A percentile compares a stretch with the other conserved stretches of the same genome.
Conservation (phyloP, 1,140 invertebrate genomes). For the Heliconius eleuchia region DNA sequence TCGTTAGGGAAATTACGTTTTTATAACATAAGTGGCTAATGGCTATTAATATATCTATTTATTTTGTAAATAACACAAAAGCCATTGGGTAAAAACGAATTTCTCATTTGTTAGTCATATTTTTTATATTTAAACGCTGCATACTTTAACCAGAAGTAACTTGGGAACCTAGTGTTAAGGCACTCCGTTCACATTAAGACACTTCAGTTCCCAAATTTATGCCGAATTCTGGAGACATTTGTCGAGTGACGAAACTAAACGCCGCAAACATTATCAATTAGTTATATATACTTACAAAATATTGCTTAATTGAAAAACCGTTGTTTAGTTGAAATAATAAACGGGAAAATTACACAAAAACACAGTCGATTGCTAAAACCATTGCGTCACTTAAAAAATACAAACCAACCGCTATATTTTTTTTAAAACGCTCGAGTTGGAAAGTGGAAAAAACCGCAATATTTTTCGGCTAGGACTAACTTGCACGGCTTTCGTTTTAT, state of each 20-base stretch:
- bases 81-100: too few species aligned
- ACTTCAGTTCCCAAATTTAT: too few species aligned
- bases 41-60: too few species aligned
- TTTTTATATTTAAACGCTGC: too few species aligned
- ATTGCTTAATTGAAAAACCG: background rate
- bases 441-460: background rate
- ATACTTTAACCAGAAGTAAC: too few species aligned
- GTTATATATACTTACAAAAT: background rate
- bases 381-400: background rate
- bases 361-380: background rate
- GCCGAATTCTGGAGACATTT: too few species aligned
- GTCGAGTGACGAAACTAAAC: too few species aligned
- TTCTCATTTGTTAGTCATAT: too few species aligned
- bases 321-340: background rate
- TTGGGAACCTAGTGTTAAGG: too few species aligned
- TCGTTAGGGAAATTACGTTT: background rate
- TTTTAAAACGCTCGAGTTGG: background rate
- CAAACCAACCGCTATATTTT: background rate
- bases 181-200: too few species aligned
- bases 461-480: constrained; percentile 13
- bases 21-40: background rate
- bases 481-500: constrained; percentile 1
- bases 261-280: too few species aligned
- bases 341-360: background rate
- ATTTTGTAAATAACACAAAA: too few species aligned